Evolutionary conservation across 1,140 invertebrate species (phyloP).

Genomic region (Drosophila hydei): DNA sequence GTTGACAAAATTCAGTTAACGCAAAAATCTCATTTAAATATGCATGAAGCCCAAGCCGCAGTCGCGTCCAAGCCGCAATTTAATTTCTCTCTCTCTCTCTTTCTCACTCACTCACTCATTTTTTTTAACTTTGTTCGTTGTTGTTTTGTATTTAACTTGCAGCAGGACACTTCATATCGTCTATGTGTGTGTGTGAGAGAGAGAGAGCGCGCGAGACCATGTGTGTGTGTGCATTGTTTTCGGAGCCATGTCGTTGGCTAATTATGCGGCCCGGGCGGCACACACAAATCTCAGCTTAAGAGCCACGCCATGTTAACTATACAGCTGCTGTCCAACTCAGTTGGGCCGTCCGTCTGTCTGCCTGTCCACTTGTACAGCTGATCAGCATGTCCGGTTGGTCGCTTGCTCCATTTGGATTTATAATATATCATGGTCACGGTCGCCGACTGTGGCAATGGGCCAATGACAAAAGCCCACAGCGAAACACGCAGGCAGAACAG

Average conservation of each 20-base stretch:
- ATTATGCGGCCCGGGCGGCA: constrained; percentile 54
- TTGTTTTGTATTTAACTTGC: constrained; percentile 18
- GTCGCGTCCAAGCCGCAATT: constrained; percentile 46
- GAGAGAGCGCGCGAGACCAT: constrained; percentile 1
- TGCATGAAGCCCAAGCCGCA: constrained; percentile 62
- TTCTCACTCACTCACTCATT: not conserved
- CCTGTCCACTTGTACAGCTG: constrained; percentile 2
- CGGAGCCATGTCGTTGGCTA: constrained; percentile 41
- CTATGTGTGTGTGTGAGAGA: constrained; percentile 1
- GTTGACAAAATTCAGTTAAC: constrained; percentile 79
- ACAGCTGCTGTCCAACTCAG: constrained; percentile 34
- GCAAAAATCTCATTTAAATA: constrained; percentile 79
- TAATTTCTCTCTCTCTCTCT: constrained; percentile 37
- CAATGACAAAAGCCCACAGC: constrained; percentile 36
- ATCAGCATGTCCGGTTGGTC: constrained; percentile 23
- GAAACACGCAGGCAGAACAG: not conserved
- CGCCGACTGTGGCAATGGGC: constrained; percentile 47
- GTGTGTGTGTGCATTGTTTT: constrained; percentile 15
- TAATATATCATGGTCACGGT: constrained; percentile 77
- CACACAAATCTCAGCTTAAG: constrained; percentile 68
- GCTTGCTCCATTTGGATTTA: constrained; percentile 64
- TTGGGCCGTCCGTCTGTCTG: constrained; percentile 20
- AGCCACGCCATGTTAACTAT: constrained; percentile 67
- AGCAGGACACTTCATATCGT: constrained; percentile 23
- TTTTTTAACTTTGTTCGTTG: not conserved